phyloP scores from a whole-genome alignment of 2,888 invertebrate species.

The Agonopterix alstromeriana region DNA sequence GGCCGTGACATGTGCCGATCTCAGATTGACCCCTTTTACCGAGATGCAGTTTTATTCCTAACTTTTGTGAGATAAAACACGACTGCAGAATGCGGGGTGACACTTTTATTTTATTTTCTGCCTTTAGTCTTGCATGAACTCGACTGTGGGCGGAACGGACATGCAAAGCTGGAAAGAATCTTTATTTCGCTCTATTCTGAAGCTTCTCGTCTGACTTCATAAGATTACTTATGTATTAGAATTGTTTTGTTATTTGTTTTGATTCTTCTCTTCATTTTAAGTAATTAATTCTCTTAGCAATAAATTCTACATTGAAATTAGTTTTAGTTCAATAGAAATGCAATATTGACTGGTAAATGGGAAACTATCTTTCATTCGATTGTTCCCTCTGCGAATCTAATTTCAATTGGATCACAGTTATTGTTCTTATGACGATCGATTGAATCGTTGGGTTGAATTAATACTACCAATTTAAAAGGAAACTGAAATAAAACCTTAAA shows the following conservation, averaged over 20 bases:
- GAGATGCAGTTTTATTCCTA: no score
- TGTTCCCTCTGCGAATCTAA: constrained; percentile 8
- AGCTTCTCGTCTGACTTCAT: no score
- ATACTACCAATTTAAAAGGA: no score
- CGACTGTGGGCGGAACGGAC: no score
- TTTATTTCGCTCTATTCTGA: no score
- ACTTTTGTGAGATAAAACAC: constrained; percentile 6
- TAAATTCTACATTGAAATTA: neutral
- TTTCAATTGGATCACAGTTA: constrained; percentile 8
- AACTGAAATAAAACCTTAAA: no score
- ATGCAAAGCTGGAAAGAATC: no score
- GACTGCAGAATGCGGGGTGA: constrained; percentile 2
- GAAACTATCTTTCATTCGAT: constrained; percentile 2
- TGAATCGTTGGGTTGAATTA: neutral
- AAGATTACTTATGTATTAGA: no score
- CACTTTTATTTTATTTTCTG: neutral
- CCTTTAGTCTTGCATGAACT: neutral
- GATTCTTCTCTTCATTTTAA: no score
- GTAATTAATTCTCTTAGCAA: no score
- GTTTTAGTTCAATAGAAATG: neutral
- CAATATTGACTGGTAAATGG: constrained; percentile 7
- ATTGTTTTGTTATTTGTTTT: no score
- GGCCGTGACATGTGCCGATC: neutral
- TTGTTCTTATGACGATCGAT: constrained; percentile 1
- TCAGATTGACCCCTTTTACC: no score